Evolutionary conservation across 1,140 invertebrate genomes (phyloP).

Genomic region (Neuroterus valhalla): DNA sequence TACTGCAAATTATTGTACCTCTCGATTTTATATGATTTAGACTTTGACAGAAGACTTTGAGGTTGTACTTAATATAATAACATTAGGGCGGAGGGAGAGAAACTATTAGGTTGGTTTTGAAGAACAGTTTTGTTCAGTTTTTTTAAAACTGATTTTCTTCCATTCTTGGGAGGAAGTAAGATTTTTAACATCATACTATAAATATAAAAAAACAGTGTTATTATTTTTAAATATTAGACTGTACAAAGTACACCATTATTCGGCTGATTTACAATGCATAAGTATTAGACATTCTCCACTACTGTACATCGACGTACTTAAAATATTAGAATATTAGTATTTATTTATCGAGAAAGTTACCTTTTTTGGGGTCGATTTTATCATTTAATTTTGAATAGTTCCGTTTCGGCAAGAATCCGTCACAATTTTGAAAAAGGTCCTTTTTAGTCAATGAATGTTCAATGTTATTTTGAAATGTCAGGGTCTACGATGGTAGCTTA

Average conservation of each 20-base stretch:
- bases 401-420: slow-evolving; percentile 18
- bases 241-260: no score
- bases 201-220: no score
- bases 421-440: slow-evolving; percentile 37
- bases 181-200: no score
- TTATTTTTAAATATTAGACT: no score
- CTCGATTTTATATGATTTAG: not conserved
- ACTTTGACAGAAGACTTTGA: not conserved
- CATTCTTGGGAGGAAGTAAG: no score
- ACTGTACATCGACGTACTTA: not conserved
- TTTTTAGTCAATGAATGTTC: slow-evolving; percentile 37
- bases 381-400: slow-evolving; percentile 25
- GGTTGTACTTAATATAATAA: not conserved
- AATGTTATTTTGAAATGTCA: slow-evolving; percentile 32
- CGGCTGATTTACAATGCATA: not conserved
- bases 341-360: slow-evolving; percentile 9
- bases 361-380: not conserved
- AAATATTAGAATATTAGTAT: slow-evolving; percentile 11
- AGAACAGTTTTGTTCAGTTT: no score
- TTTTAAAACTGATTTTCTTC: no score
- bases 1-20: no score
- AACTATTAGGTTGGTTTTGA: not conserved
- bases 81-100: not conserved
- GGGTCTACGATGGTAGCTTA: slow-evolving; percentile 42
- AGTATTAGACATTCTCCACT: not conserved